Evolutionary conservation across 2,113 vertebrate genomes (phyloP), one percentile per base, ranked within the genome.

Genomic region (Odontesthes bonariensis): DNA sequence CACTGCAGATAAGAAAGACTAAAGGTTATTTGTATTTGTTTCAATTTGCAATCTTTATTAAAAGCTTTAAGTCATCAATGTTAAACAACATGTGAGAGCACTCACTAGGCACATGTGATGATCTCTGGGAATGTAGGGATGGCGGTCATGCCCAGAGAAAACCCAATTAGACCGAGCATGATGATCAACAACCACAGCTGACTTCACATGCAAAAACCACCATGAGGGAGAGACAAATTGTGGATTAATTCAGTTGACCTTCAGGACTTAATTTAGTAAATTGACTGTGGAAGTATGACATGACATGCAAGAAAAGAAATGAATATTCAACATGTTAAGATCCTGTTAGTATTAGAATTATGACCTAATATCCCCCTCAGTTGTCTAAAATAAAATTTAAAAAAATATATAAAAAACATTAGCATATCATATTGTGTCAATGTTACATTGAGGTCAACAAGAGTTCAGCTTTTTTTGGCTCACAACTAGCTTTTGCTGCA

Each of bases 121-220:
- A 98, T 90, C 93, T 99, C 98, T 2, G 97, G 96, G 77, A 97
- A 97, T 3, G 94, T 89, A 0, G 98, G 96, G 57, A 99, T 97
- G 63, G 90, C 88, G 46, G 91, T 94, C 94, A 98, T 96, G 6
- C 94, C 96, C 76, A 97, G 87, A 75, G 96, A 96, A 90, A 98
- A 86, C 6, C 98, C 98, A 55, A 94, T 92, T 53, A 99, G 32
- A 56, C 95, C 91, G 27, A 99, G 83, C 81, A 96, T 91, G 54
- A 96, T 19, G 17, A 98, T 76, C 80, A 97, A 89, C 72, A 99
- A 77, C 98, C 98, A 99, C 67, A 99, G 94, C 52, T 96, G 94
- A 90, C 98, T 99, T 73, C 90, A 93, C 70, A 88, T 5, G 78
- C 1, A 87, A 20, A 54, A 69, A 33, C 53, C 27, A 51, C 2